Base-by-base conservation (phyloP, 2,113 vertebrate genomes). In the Coracopsis vasa region DNA sequence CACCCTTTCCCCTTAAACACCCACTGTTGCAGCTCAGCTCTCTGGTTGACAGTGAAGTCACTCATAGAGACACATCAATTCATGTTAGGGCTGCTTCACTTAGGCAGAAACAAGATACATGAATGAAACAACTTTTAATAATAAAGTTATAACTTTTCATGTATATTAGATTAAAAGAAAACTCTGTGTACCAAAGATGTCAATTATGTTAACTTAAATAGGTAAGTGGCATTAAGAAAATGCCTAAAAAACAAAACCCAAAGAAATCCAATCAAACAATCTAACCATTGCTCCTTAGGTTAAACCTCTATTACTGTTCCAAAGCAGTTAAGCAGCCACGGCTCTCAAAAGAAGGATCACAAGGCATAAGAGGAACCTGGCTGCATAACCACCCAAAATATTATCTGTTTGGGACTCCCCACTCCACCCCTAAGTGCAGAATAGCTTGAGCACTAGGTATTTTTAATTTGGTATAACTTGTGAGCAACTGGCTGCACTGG, bases 391-490 rank as follows among this genome's bases (percentile, higher is more conserved):
- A 93, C 50, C 15, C 39, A 95, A 92, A 95, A 80, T 86, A 91
- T 86, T 95, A 93, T 95, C 94, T 97, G 80, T 81, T 82, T 96
- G 97, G 94, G 96, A 96, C 94, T 96, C 82, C 77, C 70, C 82
- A 91, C 65, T 81, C 89, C 70, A 84, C 61, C 78, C 82, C 37
- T 56, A 87, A 95, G 77, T 58, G 39, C 82, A 97, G 97, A 98
- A 98, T 98, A 98, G 87, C 89, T 98, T 79, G 81, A 90, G 94
- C 95, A 97, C 98, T 98, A 98, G 97, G 95, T 98, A 97, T 97
- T 97, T 96, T 97, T 97, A 97, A 97, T 98, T 96, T 96, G 94
- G 97, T 97, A 72, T 88, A 98, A 94, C 97, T 96, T 97, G 90
- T 0, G 8, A 97, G 94, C 91, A 95, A 98, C 92, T 84, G 96